Percentiles rank a stretch among this genome's conserved stretches.
phyloP scores from a whole-genome alignment of 1,140 invertebrate genomes.

The Brachionus rotundiformis region DNA sequence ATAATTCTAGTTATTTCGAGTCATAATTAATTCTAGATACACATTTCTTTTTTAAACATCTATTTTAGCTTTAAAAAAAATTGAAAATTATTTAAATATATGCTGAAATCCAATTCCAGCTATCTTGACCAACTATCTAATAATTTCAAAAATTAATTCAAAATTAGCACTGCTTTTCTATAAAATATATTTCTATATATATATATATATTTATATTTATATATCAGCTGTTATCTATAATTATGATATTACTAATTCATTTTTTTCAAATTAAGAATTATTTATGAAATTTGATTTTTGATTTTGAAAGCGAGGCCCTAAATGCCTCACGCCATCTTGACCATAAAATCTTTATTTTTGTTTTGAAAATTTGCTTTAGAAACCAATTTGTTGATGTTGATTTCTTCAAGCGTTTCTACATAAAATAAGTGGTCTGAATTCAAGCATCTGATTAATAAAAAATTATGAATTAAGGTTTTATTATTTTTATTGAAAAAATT shows the following conservation, averaged over 20 bases:
- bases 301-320: no score
- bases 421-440: background rate
- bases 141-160: no score
- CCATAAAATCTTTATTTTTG: no score
- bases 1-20: background rate
- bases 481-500: conserved; percentile 7
- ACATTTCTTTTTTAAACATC: background rate
- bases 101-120: no score
- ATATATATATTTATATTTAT: no score
- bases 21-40: background rate
- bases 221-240: background rate
- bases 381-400: background rate
- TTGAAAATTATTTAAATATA: background rate
- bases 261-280: no score
- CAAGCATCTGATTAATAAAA: background rate
- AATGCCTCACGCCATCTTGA: no score
- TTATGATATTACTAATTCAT: background rate
- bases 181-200: no score
- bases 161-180: no score
- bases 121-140: no score
- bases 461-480: background rate
- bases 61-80: background rate
- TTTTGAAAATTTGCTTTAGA: background rate
- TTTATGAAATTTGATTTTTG: no score
- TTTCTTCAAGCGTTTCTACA: background rate